These are phyloP conservation scores for Caenorhabditis sp. DNA, from an alignment of 2,888 invertebrate genomes.

Conservation along the genomic window DNA sequence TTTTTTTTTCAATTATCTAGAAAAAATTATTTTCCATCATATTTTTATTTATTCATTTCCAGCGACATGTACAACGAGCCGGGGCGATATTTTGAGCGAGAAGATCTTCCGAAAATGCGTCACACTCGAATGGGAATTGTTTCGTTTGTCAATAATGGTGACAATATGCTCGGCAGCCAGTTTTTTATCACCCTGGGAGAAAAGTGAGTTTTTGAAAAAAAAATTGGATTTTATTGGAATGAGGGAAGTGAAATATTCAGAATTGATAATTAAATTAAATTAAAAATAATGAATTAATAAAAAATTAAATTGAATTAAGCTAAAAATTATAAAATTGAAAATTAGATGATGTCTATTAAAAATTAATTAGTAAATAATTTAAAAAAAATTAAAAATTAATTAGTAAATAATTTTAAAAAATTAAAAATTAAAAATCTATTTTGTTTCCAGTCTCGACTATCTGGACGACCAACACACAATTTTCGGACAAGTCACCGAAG, in stretches of 20 bases:
- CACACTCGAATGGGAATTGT: slow-evolving; percentile 89
- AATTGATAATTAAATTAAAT: too few relatives aligned
- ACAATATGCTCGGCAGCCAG: slow-evolving; percentile 91
- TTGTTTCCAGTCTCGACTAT: slow-evolving; percentile 87
- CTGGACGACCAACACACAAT: slow-evolving; percentile 93
- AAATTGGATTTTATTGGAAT: too few relatives aligned
- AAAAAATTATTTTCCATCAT: too few relatives aligned
- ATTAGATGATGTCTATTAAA: too few relatives aligned
- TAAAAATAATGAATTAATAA: too few relatives aligned
- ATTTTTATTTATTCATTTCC: slow-evolving; percentile 12
- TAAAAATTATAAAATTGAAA: too few relatives aligned
- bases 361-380: too few relatives aligned
- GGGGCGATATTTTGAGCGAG: slow-evolving; percentile 90
- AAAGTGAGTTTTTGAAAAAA: slow-evolving; percentile 88
- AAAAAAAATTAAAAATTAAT: too few relatives aligned
- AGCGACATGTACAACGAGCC: slow-evolving; percentile 72
- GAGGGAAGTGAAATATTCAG: too few relatives aligned
- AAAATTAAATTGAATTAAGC: too few relatives aligned
- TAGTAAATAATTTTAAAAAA: too few relatives aligned
- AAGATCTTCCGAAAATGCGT: slow-evolving; percentile 93
- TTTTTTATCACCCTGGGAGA: slow-evolving; percentile 95
- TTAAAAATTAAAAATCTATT: background rate
- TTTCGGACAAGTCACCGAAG: slow-evolving; percentile 94
- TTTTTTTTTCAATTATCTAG: too few relatives aligned
- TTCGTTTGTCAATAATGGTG: slow-evolving; percentile 88